Evolutionary conservation across 2,113 vertebrate species (phyloP), one percentile per base, ranked within the genome.

Genomic region (Bucco capensis): DNA sequence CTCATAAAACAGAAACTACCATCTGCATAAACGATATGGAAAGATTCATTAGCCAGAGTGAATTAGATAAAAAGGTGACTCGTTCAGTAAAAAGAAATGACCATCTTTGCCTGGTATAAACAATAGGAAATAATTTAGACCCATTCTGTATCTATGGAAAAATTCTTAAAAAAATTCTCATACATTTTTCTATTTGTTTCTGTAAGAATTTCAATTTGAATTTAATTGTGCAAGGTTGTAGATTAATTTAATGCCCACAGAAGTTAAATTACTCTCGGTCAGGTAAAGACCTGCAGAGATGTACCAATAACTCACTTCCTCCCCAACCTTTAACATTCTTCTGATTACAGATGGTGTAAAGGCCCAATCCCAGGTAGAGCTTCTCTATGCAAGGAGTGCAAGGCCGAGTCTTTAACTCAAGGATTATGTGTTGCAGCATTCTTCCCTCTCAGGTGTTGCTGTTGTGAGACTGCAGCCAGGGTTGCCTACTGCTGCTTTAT

Each of bases 401-500:
- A 23, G 31, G 15, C 49, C 40, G 38, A 82, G 33, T 33, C 25
- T 65, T 80, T 37, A 50, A 95, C 95, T 92, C 76, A 91, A 81
- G 33, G 56, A 71, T 93, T 90, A 40, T 54, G 57, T 54, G 75
- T 86, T 74, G 83, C 91, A 58, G 67, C 77, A 33, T 66, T 88
- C 91, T 92, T 87, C 72, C 86, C 91, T 25, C 19, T 96, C 89
- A 96, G 46, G 77, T 91, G 44, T 83, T 93, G 89, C 94, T 69
- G 51, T 90, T 95, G 87, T 16, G 54, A 80, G 86, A 92, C 61
- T 85, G 73, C 83, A 95, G 88, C 83, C 90, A 83, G 73, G 75
- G 78, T 93, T 92, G 49, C 93, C 95, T 92, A 90, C 96, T 61
- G 94, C 96, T 96, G 93, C 95, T 97, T 97, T 97, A 96, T 97